Conservation (phyloP, 2,113 vertebrate genomes). For the Ageneiosus marmoratus region DNA sequence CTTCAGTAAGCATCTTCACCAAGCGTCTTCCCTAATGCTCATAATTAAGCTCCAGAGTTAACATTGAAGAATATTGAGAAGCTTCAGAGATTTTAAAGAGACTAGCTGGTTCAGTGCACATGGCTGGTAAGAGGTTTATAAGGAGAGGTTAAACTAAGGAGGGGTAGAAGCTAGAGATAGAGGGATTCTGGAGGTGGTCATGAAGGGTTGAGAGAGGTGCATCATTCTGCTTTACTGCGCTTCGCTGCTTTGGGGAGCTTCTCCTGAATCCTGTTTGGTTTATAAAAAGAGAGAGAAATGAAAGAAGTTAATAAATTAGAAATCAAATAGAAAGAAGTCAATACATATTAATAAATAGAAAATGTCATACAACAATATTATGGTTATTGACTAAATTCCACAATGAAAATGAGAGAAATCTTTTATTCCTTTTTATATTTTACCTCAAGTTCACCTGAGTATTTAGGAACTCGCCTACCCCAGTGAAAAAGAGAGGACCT, state of each 20-base stretch:
- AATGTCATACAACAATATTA: not conserved
- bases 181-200: constrained; percentile 48
- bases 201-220: not conserved
- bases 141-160: constrained; percentile 50
- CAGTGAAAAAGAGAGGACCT: not conserved
- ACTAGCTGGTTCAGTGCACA: constrained; percentile 73
- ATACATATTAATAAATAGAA: not conserved
- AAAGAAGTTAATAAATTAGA: not conserved
- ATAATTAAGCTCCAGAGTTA: constrained; percentile 70
- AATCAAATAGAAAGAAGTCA: not conserved
- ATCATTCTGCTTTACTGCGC: constrained; percentile 86
- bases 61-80: constrained; percentile 71
- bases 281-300: not conserved
- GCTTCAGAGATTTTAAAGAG: constrained; percentile 64
- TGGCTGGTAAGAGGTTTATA: constrained; percentile 50
- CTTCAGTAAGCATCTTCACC: constrained; percentile 45
- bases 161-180: constrained; percentile 35
- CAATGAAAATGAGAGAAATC: not conserved
- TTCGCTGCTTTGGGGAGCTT: constrained; percentile 83
- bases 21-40: constrained; percentile 61
- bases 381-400: not conserved
- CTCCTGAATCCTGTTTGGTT: constrained; percentile 79
- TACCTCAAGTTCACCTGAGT: not conserved
- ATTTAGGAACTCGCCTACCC: not conserved
- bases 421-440: not conserved